These are phyloP conservation scores for Acomys russatus DNA, from an alignment of 2,797 vertebrate species.

Conservation along the genomic window DNA sequence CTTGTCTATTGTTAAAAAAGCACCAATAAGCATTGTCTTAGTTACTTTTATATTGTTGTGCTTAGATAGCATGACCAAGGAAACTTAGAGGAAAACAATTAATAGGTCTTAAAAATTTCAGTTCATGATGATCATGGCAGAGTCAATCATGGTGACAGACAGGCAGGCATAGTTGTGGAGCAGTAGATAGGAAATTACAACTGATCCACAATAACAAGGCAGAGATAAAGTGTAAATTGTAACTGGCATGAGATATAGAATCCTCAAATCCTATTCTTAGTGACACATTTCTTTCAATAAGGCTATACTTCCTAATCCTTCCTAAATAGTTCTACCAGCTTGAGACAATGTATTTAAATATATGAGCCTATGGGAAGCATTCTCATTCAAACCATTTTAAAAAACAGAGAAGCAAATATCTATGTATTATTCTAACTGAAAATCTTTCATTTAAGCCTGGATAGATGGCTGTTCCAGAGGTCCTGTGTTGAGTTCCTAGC, in stretches of 20 bases:
- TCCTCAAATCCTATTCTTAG: neutral
- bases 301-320: no score
- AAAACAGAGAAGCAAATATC: neutral
- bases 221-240: neutral
- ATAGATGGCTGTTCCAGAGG: no score
- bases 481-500: no score
- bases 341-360: neutral
- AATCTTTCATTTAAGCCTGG: neutral
- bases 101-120: neutral
- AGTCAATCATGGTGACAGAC: no score
- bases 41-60: neutral
- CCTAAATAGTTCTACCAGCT: neutral
- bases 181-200: neutral
- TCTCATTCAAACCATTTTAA: neutral
- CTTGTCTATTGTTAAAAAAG: neutral
- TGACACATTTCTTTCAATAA: neutral
- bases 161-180: neutral
- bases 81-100: neutral
- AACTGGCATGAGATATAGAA: neutral
- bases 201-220: neutral
- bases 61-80: neutral
- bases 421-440: neutral
- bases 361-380: no score
- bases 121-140: neutral
- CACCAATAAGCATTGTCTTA: no score